Evolutionary conservation across 2,888 invertebrate genomes (phyloP).

Genomic region (Hanleya hanleyi): DNA sequence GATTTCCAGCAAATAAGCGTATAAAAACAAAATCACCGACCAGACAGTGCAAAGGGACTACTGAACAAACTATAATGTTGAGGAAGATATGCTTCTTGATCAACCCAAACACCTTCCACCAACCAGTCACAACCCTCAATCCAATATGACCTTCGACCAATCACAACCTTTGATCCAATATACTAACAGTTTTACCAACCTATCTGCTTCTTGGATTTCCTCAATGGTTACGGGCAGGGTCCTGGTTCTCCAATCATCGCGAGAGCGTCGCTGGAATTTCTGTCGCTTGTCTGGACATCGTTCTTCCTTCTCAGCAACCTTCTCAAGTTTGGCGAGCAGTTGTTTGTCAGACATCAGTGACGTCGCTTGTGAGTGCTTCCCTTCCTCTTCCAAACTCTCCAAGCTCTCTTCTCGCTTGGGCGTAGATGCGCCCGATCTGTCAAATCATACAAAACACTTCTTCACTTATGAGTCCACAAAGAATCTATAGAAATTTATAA

Average conservation of each 20-base stretch:
- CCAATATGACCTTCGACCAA: no score
- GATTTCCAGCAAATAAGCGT: no score
- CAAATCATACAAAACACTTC: background rate
- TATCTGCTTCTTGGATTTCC: slow-evolving; percentile 63
- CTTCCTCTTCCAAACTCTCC: slow-evolving; percentile 22
- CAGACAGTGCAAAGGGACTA: no score
- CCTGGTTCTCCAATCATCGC: slow-evolving; percentile 75
- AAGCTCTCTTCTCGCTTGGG: slow-evolving; percentile 45
- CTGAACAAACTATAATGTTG: no score
- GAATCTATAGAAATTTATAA: no score
- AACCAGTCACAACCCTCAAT: no score
- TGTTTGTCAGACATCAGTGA: slow-evolving; percentile 50
- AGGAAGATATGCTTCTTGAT: no score
- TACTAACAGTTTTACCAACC: no score
- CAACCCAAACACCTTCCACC: background rate
- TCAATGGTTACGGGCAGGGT: slow-evolving; percentile 66
- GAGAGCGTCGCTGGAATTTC: slow-evolving; percentile 75
- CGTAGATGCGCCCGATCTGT: slow-evolving; percentile 50
- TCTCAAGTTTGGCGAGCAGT: slow-evolving; percentile 56
- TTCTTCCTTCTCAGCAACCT: slow-evolving; percentile 45
- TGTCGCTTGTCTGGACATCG: slow-evolving; percentile 44
- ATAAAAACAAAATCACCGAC: no score
- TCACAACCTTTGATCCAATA: no score
- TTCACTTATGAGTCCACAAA: no score
- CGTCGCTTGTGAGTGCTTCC: background rate